These are phyloP conservation scores for Meloidogyne floridensis DNA, from an alignment of 1,140 invertebrate species.

Conservation along the genomic window DNA sequence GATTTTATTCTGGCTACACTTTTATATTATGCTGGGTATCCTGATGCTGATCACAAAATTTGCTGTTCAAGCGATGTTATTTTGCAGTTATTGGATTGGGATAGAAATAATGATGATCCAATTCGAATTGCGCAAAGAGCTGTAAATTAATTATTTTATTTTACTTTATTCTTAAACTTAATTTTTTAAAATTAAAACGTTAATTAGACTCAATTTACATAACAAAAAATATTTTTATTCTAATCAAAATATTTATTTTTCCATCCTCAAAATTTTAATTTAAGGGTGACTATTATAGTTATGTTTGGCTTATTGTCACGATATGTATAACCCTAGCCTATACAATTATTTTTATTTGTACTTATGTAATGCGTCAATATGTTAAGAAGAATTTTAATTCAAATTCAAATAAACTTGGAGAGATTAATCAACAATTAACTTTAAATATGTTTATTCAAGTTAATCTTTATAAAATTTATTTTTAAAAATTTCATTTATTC, in stretches of 20 bases:
- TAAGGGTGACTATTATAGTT: neutral
- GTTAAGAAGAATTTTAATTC: neutral
- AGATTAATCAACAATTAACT: constrained; percentile 6
- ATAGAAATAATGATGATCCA: neutral
- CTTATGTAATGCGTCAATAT: neutral
- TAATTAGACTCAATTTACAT: no score
- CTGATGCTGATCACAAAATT: neutral
- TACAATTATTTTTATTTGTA: neutral
- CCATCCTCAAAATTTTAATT: neutral
- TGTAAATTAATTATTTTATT: neutral
- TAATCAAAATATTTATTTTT: neutral
- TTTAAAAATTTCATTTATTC: neutral
- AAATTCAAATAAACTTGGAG: neutral
- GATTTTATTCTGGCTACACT: neutral
- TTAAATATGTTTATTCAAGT: constrained; percentile 1
- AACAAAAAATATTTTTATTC: no score
- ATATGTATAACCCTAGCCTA: neutral
- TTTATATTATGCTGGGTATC: neutral
- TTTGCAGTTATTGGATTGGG: neutral
- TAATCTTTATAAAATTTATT: no score
- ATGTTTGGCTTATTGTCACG: neutral
- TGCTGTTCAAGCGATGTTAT: neutral
- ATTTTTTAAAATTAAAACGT: no score
- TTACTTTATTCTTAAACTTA: no score
- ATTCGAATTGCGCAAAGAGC: neutral